Conservation (phyloP, 2,113 vertebrate species). For the Channa maculata region DNA sequence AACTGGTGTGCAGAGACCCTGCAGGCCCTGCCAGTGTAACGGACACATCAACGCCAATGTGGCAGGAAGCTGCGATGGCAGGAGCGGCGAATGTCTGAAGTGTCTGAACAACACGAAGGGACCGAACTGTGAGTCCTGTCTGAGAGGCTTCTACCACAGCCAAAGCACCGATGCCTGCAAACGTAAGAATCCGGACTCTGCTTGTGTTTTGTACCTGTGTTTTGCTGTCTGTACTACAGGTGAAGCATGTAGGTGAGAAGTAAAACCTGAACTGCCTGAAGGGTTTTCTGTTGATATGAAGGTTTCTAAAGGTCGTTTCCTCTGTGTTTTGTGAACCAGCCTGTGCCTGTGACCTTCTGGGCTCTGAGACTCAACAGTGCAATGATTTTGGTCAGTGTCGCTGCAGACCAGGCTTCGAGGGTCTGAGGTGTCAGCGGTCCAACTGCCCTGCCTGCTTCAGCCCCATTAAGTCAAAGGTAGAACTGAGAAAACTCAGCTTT, state of each 20-base stretch:
- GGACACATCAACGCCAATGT: slow-evolving; percentile 82
- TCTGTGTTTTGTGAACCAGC: slow-evolving; percentile 74
- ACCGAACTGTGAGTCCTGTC: slow-evolving; percentile 85
- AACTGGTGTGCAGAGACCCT: slow-evolving; percentile 73
- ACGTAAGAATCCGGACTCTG: slow-evolving; percentile 42
- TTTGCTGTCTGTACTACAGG: too few species aligned
- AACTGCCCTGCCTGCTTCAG: slow-evolving; percentile 90
- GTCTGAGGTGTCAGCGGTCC: slow-evolving; percentile 83
- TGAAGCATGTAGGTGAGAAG: too few species aligned
- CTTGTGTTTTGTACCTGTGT: too few species aligned
- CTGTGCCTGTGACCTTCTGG: slow-evolving; percentile 84
- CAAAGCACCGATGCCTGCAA: slow-evolving; percentile 81
- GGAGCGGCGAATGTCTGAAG: slow-evolving; percentile 87
- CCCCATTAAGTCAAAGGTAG: slow-evolving; percentile 87
- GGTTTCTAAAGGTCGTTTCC: not conserved
- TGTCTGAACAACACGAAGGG: slow-evolving; percentile 89
- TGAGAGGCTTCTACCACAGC: slow-evolving; percentile 85
- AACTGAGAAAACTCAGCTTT: not conserved
- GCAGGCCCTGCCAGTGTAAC: slow-evolving; percentile 86
- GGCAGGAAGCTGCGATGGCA: slow-evolving; percentile 85
- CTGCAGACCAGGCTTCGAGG: slow-evolving; percentile 88
- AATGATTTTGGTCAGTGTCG: slow-evolving; percentile 84
- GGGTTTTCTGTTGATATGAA: too few species aligned
- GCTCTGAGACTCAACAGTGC: slow-evolving; percentile 82
- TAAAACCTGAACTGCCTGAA: too few species aligned